Conservation (phyloP, 2,888 invertebrate genomes). For the Drosophila borborema region DNA sequence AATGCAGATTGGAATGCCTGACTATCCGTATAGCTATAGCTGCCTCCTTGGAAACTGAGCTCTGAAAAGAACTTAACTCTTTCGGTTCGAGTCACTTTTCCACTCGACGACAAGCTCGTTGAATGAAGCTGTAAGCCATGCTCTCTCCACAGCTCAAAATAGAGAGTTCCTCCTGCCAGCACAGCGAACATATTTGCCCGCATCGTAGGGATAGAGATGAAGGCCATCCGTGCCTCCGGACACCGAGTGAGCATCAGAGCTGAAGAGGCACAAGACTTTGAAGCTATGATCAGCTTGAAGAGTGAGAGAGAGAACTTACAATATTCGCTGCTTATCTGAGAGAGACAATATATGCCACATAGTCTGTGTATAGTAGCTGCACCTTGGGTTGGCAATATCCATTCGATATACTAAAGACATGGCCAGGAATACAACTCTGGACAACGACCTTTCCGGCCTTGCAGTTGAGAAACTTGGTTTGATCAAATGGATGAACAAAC, state of each 20-base stretch:
- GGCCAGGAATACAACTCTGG: constrained; percentile 88
- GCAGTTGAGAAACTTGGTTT: constrained; percentile 89
- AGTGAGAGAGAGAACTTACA: constrained; percentile 67
- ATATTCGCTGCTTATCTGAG: constrained; percentile 71
- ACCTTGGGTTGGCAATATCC: constrained; percentile 87
- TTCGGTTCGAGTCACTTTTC: constrained; percentile 49
- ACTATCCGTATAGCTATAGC: constrained; percentile 48
- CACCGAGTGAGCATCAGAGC: constrained; percentile 82
- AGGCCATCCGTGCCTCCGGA: constrained; percentile 86
- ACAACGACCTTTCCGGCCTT: constrained; percentile 88
- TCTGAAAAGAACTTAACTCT: constrained; percentile 61
- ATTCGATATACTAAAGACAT: constrained; percentile 87
- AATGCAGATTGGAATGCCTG: constrained; percentile 54
- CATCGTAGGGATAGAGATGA: constrained; percentile 88
- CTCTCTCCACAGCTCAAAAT: constrained; percentile 88
- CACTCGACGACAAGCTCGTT: constrained; percentile 54
- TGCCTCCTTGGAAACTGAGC: constrained; percentile 29
- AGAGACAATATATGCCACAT: constrained; percentile 73
- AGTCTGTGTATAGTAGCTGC: constrained; percentile 84
- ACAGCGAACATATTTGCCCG: constrained; percentile 88
- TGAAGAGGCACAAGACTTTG: constrained; percentile 17
- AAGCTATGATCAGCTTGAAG: not conserved
- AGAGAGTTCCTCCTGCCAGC: constrained; percentile 87
- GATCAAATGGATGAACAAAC: constrained; percentile 88
- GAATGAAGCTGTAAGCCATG: constrained; percentile 86